phyloP scores from a whole-genome alignment of 2,113 vertebrate species.

The Emydocephalus ijimae region DNA sequence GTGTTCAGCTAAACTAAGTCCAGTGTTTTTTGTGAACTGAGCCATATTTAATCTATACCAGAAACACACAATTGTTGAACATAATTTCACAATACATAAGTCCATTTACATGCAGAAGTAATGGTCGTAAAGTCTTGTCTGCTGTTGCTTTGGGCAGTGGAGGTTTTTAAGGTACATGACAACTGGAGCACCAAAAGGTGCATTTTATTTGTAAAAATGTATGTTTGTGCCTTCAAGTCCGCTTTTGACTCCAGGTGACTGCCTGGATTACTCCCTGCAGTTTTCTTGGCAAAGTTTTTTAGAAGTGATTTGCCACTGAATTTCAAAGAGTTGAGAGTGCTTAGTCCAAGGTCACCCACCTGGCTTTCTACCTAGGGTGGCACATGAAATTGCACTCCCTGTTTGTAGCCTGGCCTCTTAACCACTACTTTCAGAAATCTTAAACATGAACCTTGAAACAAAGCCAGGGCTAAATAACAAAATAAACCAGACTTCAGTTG shows the following conservation, averaged over 20 bases:
- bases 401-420: neutral
- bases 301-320: neutral
- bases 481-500: neutral
- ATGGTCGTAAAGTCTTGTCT: neutral
- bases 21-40: neutral
- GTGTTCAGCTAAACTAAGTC: neutral
- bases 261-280: neutral
- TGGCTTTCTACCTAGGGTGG: neutral
- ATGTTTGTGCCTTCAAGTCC: neutral
- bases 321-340: neutral
- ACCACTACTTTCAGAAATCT: neutral
- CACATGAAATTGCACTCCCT: neutral
- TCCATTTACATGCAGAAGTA: neutral
- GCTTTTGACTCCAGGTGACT: neutral
- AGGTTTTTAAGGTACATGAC: neutral
- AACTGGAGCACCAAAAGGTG: neutral
- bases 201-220: neutral
- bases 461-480: neutral
- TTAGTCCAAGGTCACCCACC: neutral
- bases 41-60: neutral
- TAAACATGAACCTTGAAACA: neutral
- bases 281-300: neutral
- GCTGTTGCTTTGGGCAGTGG: neutral
- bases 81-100: neutral
- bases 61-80: neutral